phyloP scores from a whole-genome alignment of 1,140 invertebrate genomes.

The Rhopalosiphum maidis region DNA sequence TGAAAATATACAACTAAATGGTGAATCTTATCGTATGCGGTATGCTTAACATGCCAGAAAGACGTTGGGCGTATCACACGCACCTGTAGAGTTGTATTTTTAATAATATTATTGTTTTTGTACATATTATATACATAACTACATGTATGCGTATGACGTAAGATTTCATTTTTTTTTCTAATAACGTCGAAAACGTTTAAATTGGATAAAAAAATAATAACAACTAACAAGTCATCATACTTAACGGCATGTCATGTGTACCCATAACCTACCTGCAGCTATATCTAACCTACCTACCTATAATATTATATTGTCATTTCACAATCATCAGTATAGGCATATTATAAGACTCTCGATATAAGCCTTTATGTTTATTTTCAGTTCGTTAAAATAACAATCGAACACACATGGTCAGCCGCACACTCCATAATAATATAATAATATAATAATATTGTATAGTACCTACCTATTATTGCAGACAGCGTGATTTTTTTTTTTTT shows the following conservation, averaged over 20 bases:
- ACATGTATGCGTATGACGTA: neutral
- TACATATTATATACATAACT: neutral
- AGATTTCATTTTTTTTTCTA: neutral
- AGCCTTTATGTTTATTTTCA: neutral
- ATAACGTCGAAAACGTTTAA: slow-evolving; percentile 10
- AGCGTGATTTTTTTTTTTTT: neutral
- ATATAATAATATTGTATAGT: neutral
- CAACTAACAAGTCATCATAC: slow-evolving; percentile 3
- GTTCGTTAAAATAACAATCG: neutral
- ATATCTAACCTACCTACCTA: neutral
- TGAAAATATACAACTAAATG: neutral
- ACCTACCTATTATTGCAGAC: neutral
- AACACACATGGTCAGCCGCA: neutral
- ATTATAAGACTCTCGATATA: neutral
- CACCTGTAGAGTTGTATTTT: neutral
- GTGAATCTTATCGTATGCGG: neutral
- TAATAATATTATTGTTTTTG: slow-evolving; percentile 11
- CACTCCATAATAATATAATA: slow-evolving; percentile 13
- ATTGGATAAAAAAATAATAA: neutral
- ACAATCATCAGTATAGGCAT: neutral
- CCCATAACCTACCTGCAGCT: neutral
- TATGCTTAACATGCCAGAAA: neutral
- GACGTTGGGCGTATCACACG: neutral
- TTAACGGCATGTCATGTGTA: neutral
- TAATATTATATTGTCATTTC: neutral